A percentile compares a stretch with the other conserved stretches of the same genome.
These are phyloP conservation scores for Adelosebastes latens DNA, from an alignment of 2,797 vertebrate genomes.

Conservation along the genomic window DNA sequence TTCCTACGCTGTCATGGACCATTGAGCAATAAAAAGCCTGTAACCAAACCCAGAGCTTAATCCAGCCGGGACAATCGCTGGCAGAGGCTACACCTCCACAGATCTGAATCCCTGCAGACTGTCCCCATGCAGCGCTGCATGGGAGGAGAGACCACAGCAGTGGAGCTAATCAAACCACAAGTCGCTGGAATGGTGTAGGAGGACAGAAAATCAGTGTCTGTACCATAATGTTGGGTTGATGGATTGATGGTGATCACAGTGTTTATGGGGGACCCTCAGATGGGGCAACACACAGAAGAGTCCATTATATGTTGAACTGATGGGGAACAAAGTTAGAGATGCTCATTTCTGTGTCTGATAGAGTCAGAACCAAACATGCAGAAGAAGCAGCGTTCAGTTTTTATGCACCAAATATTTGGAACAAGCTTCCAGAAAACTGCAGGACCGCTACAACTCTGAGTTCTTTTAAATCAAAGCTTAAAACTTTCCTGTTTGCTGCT, in stretches of 20 bases:
- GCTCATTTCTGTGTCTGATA: neutral
- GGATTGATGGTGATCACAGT: neutral
- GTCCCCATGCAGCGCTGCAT: constrained; percentile 25
- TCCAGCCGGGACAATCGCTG: constrained; percentile 74
- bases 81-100: constrained; percentile 48
- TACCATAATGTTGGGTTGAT: neutral
- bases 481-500: no score
- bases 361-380: no score
- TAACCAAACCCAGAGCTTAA: constrained; percentile 77
- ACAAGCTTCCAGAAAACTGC: no score
- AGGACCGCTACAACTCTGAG: no score
- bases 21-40: constrained; percentile 72
- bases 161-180: constrained; percentile 17
- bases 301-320: neutral
- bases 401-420: no score
- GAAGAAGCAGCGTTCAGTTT: no score
- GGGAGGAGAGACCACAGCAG: constrained; percentile 38
- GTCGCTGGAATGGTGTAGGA: constrained; percentile 16
- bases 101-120: constrained; percentile 41
- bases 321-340: neutral
- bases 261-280: neutral
- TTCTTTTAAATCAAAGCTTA: no score
- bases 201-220: constrained; percentile 1
- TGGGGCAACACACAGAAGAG: neutral
- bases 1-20: constrained; percentile 54